Percentiles rank a stretch among this genome's conserved stretches.
phyloP scores from a whole-genome alignment of 2,797 vertebrate genomes.

The Poeciliopsis turneri region DNA sequence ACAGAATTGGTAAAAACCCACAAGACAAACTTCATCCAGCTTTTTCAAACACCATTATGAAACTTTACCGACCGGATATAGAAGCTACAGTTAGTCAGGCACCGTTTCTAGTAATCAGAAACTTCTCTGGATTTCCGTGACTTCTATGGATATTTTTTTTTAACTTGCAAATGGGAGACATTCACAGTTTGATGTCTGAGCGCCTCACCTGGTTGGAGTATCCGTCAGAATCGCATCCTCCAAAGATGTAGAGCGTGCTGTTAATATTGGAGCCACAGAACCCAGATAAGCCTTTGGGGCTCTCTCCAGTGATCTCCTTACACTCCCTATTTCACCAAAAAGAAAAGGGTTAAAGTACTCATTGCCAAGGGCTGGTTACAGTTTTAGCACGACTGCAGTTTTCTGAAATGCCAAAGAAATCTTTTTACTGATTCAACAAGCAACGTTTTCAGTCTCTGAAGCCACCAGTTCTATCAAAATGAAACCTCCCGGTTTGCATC shows the following conservation, averaged over 20 bases:
- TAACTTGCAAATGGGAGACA: neutral
- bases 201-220: slow-evolving; percentile 89
- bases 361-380: neutral
- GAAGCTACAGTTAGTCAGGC: neutral
- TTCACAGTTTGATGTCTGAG: neutral
- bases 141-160: neutral
- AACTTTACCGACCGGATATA: neutral
- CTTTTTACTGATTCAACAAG: neutral
- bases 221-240: slow-evolving; percentile 85
- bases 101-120: too few relatives aligned
- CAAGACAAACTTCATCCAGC: neutral
- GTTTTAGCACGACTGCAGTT: neutral
- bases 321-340: slow-evolving; percentile 79
- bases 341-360: neutral
- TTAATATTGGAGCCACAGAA: slow-evolving; percentile 87
- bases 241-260: slow-evolving; percentile 89
- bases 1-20: neutral
- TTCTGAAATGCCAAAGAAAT: neutral
- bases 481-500: neutral
- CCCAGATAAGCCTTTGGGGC: slow-evolving; percentile 85
- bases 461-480: neutral
- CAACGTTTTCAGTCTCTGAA: neutral
- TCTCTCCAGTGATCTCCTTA: slow-evolving; percentile 86
- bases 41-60: neutral
- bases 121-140: too few relatives aligned